A percentile compares a stretch with the other conserved stretches of the same genome.
Conservation (phyloP, 2,888 invertebrate genomes). For the Helleia helle region DNA sequence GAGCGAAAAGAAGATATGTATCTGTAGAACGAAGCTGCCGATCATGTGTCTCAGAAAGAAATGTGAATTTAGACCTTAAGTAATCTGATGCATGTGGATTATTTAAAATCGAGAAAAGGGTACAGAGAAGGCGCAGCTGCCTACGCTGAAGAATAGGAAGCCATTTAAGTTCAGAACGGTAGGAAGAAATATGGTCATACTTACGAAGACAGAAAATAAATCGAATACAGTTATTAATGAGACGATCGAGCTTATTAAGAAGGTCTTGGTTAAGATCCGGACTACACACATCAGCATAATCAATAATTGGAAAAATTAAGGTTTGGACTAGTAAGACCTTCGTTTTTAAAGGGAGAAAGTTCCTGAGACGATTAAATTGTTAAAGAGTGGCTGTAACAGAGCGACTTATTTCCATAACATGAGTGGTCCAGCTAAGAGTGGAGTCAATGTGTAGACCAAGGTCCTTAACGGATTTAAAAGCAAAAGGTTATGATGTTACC, state of each 20-base stretch:
- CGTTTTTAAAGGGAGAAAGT: background rate
- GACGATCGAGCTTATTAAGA: conserved; percentile 9
- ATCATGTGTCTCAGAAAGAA: no score
- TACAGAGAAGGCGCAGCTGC: background rate
- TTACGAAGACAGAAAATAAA: conserved; percentile 12
- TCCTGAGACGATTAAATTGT: background rate
- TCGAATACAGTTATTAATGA: conserved; percentile 9
- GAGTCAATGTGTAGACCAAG: conserved; percentile 3
- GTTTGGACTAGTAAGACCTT: background rate
- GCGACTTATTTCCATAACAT: background rate
- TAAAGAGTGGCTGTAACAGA: background rate
- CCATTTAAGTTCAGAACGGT: conserved; percentile 7
- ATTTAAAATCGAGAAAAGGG: background rate
- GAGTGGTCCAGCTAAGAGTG: background rate
- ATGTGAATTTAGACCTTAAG: no score
- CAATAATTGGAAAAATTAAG: background rate
- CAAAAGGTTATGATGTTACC: background rate
- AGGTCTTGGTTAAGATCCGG: conserved; percentile 3
- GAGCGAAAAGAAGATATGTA: no score
- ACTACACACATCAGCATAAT: conserved; percentile 10
- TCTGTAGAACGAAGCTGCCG: no score
- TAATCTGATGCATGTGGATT: background rate
- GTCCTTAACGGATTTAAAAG: background rate
- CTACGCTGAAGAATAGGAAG: conserved; percentile 9
- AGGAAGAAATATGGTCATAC: conserved; percentile 4